Conservation (phyloP, 2,113 vertebrate genomes). For the Paramormyrops kingsleyae region DNA sequence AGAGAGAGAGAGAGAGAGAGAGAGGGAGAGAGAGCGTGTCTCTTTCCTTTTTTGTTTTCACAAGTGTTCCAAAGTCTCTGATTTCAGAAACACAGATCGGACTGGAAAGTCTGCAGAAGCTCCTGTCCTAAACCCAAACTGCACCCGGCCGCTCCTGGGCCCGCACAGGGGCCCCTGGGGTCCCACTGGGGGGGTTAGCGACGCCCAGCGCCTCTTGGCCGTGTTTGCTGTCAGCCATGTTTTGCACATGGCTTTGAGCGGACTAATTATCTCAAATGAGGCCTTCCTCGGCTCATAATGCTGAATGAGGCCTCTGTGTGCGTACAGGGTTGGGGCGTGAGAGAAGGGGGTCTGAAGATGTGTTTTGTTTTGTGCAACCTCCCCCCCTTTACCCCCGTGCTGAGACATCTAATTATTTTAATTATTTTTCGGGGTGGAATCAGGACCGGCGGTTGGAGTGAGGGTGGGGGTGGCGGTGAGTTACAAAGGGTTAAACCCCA, state of each 20-base stretch:
- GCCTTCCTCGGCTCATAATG: slow-evolving; percentile 45
- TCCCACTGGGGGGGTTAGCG: neutral
- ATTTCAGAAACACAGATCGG: neutral
- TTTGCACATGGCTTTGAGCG: slow-evolving; percentile 43
- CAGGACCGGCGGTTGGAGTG: slow-evolving; percentile 23
- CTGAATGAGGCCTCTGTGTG: slow-evolving; percentile 56
- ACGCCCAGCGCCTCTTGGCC: neutral
- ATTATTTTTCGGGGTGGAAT: slow-evolving; percentile 44
- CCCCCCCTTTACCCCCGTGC: slow-evolving; percentile 35
- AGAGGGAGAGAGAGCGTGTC: neutral
- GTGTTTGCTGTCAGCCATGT: neutral
- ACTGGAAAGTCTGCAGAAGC: neutral
- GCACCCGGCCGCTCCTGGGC: neutral
- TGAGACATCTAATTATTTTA: slow-evolving; percentile 48
- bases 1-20: neutral
- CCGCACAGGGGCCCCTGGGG: neutral
- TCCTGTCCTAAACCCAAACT: neutral
- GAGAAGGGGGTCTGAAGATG: slow-evolving; percentile 50
- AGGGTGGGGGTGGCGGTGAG: slow-evolving; percentile 33
- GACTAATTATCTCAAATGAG: slow-evolving; percentile 54
- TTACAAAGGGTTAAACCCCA: slow-evolving; percentile 63
- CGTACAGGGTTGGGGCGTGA: slow-evolving; percentile 46
- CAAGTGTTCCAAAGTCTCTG: neutral
- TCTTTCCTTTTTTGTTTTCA: neutral
- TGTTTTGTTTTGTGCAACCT: slow-evolving; percentile 41